Evolutionary conservation across 2,113 vertebrate species (phyloP), one percentile per base, ranked within the genome.

Genomic region (Pyrgilauda ruficollis): DNA sequence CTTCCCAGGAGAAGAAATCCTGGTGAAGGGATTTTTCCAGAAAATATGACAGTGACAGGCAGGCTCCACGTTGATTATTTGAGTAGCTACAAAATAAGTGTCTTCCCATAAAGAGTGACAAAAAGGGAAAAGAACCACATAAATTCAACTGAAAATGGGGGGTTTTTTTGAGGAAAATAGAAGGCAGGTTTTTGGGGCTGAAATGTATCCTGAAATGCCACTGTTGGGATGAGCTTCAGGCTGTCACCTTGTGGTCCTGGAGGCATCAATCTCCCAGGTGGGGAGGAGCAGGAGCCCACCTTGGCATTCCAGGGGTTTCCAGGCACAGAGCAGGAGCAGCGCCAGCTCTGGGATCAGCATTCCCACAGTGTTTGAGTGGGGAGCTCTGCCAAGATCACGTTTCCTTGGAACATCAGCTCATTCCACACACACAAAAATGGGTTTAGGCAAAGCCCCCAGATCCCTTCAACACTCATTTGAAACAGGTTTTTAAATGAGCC

Each of bases 231-330:
- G 22, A 31, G 56, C 46, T 44, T 64, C 13, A n/a, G 74, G 66
- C 21, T 70, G 55, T 27, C 0, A 3, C 18, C 64, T 76, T 10
- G 2, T 10, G 16, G 27, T 23, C 7, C 24, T 7, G 44, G 59
- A 81, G 46, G 18, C 17, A 67, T 6, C 37, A 9, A 0, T 9
- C 8, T 53, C 37, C 44, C 58, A 5, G 0, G 2, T 23, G 53
- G 55, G 15, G 31, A 81, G 69, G 61, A 62, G 66, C 81, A 30
- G 31, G 37, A 35, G 7, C 13, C 62, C 52, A 11, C 26, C 31
- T 10, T 0, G 0, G 13, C 33, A 39, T 31, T 61, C 41, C 12
- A 3, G 5, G 5, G 13, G 20, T 13, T 46, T 52, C 27, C 63
- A 37, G 67, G 74, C 31, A 18, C 8, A 63, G 39, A 61, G 44